These are phyloP conservation scores for Atlantisia rogersi DNA, from an alignment of 2,113 vertebrate genomes.

Conservation along the genomic window DNA sequence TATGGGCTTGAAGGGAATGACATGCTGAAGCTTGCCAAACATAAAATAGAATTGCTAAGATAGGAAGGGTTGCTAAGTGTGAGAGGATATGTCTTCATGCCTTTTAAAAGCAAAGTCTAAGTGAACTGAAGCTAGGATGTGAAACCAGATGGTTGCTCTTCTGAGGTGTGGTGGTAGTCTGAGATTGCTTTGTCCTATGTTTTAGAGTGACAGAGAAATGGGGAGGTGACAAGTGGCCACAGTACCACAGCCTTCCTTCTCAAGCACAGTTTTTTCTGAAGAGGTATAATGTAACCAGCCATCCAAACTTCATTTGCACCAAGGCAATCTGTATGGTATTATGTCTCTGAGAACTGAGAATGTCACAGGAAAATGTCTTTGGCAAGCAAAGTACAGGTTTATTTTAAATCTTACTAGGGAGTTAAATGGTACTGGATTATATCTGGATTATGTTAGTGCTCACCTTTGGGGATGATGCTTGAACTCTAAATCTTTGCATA, in stretches of 20 bases:
- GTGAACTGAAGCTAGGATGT: neutral
- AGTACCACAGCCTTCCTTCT: neutral
- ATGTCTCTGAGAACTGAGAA: neutral
- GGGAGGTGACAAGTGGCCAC: neutral
- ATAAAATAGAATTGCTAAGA: neutral
- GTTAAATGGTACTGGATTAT: neutral
- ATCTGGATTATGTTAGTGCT: neutral
- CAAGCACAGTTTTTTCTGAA: neutral
- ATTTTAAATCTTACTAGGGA: neutral
- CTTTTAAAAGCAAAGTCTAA: neutral
- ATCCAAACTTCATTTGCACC: neutral
- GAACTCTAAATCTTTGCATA: neutral
- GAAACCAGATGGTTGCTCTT: neutral
- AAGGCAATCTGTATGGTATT: neutral
- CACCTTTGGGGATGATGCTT: neutral
- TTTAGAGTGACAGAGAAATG: neutral
- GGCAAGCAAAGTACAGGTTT: neutral
- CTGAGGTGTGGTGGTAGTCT: neutral
- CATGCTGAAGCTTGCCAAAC: neutral
- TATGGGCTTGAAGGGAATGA: neutral
- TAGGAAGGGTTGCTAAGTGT: neutral
- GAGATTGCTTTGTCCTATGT: neutral
- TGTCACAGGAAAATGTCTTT: neutral
- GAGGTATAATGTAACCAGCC: neutral
- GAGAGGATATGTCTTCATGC: neutral